A percentile compares a stretch with the other conserved stretches of the same genome.
Evolutionary conservation across 2,113 vertebrate species (phyloP).

Genomic region (Microcebus griseorufus): DNA sequence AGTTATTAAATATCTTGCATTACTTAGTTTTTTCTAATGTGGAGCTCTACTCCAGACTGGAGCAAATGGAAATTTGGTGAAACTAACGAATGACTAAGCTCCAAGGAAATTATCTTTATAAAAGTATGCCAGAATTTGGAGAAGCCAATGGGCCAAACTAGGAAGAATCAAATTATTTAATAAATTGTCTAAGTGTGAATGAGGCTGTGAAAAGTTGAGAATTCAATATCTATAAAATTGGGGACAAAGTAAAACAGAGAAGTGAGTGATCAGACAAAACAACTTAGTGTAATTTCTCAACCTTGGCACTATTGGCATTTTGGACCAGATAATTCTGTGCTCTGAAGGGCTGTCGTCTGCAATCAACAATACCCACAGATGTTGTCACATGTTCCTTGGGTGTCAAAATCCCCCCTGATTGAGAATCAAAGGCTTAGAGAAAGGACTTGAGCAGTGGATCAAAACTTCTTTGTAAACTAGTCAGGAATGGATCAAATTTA

Average conservation of each 20-base stretch:
- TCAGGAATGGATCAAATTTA: background rate
- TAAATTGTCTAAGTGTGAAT: background rate
- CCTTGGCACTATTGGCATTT: background rate
- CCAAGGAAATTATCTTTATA: background rate
- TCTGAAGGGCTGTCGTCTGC: background rate
- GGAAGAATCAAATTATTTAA: background rate
- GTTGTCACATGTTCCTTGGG: background rate
- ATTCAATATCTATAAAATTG: background rate
- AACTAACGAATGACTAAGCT: background rate
- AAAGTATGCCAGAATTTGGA: background rate
- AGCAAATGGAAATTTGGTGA: background rate
- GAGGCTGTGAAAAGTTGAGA: background rate
- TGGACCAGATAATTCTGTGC: background rate
- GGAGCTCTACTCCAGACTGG: background rate
- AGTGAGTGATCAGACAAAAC: background rate
- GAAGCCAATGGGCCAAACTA: background rate
- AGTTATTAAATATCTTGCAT: background rate
- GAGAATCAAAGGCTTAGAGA: background rate
- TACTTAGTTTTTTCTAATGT: background rate
- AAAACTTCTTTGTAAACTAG: background rate
- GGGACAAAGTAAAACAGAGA: background rate
- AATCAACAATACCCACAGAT: background rate
- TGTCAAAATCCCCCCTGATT: background rate
- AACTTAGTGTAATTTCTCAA: background rate
- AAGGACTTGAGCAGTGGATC: background rate